Evolutionary conservation across 2,888 invertebrate genomes (phyloP).

Genomic region (Amiota minor): DNA sequence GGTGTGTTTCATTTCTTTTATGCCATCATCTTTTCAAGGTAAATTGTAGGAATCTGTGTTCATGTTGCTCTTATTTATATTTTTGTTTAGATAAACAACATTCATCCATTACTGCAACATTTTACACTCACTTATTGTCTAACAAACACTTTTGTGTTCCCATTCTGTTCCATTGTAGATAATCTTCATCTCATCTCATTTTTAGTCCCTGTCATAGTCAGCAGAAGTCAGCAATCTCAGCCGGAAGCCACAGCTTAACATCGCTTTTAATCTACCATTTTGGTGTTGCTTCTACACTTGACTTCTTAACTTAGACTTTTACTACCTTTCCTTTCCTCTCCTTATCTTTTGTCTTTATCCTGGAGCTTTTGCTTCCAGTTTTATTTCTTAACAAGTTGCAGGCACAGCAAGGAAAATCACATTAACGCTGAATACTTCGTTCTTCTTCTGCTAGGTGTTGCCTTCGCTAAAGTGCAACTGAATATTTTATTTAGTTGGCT

Average conservation of each 20-base stretch:
- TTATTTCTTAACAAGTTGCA: conserved; percentile 23
- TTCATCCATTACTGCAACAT: conserved; percentile 23
- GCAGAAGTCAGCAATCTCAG: background rate
- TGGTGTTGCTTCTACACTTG: conserved; percentile 46
- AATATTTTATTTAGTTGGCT: conserved; percentile 66
- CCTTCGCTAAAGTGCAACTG: conserved; percentile 63
- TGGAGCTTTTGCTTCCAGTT: too few species aligned
- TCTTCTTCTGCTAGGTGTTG: conserved; percentile 45
- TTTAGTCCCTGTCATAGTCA: too few species aligned
- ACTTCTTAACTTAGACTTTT: background rate
- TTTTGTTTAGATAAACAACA: conserved; percentile 8
- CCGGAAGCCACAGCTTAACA: conserved; percentile 50
- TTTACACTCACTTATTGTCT: conserved; percentile 13
- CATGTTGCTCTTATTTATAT: background rate
- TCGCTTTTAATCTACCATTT: conserved; percentile 61
- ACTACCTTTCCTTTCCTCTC: background rate
- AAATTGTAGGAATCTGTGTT: background rate
- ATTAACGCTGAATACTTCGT: conserved; percentile 64
- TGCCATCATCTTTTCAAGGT: conserved; percentile 13
- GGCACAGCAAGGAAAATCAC: conserved; percentile 57
- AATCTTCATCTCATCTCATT: background rate
- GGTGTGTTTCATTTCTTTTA: background rate
- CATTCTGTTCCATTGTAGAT: too few species aligned
- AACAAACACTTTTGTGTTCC: background rate
- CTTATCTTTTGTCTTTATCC: background rate